A percentile compares a stretch with the other conserved stretches of the same genome.
These are phyloP conservation scores for Halcyon senegalensis DNA, from an alignment of 2,113 vertebrate species.

Conservation along the genomic window DNA sequence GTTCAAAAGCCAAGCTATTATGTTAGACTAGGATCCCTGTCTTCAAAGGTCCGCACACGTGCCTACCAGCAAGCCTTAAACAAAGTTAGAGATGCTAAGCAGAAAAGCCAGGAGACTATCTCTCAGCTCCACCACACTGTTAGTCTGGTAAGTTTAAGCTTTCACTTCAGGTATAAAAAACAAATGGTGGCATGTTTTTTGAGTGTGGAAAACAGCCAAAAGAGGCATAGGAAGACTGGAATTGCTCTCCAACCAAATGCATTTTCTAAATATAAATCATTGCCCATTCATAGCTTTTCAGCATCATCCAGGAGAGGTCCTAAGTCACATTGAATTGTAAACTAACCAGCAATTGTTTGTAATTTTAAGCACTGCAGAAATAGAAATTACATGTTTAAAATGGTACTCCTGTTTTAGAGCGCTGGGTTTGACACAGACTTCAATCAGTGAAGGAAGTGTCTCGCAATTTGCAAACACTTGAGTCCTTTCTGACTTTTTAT, in stretches of 20 bases:
- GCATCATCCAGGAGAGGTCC: background rate
- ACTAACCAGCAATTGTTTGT: background rate
- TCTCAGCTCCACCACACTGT: slow-evolving; percentile 83
- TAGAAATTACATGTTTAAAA: background rate
- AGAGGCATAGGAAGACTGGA: background rate
- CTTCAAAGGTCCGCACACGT: slow-evolving; percentile 78
- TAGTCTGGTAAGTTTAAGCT: slow-evolving; percentile 82
- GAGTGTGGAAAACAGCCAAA: background rate
- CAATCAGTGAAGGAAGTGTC: background rate
- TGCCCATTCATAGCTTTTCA: background rate
- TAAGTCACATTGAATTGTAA: background rate
- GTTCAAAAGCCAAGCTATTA: slow-evolving; percentile 73
- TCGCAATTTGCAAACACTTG: background rate
- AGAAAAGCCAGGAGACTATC: slow-evolving; percentile 84
- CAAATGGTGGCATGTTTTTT: background rate
- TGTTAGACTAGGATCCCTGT: slow-evolving; percentile 78
- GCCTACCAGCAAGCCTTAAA: slow-evolving; percentile 81
- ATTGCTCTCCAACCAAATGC: background rate
- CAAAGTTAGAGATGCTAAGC: slow-evolving; percentile 81
- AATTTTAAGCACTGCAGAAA: background rate
- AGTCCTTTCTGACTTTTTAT: background rate
- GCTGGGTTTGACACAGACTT: background rate
- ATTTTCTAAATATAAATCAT: background rate
- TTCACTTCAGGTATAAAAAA: background rate
- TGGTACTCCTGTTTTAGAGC: background rate